Conservation (phyloP, 2,888 invertebrate genomes). For the Ectobius pallidus region DNA sequence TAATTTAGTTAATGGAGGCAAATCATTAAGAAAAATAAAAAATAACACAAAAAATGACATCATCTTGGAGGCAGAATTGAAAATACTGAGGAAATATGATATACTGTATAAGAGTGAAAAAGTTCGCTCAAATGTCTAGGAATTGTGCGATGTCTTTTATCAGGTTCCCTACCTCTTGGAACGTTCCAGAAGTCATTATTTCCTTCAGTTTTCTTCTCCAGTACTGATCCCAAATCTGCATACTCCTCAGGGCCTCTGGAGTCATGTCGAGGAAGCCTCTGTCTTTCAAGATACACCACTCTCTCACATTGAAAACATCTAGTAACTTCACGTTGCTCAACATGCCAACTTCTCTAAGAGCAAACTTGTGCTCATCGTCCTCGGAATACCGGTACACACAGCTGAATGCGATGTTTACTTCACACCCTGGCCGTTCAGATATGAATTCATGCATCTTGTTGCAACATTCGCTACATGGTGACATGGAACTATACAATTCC, state of each 20-base stretch:
- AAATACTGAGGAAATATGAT: no score
- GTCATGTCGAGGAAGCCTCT: not conserved
- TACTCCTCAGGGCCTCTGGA: not conserved
- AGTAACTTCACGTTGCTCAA: not conserved
- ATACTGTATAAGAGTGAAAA: no score
- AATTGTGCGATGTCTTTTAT: no score
- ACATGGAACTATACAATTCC: not conserved
- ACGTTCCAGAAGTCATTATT: not conserved
- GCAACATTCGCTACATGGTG: not conserved
- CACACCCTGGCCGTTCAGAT: not conserved
- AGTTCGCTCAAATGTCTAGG: no score
- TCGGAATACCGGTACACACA: not conserved
- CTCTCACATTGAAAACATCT: not conserved
- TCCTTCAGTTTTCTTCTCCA: not conserved
- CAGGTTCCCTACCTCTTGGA: no score
- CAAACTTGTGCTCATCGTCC: not conserved
- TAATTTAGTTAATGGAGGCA: no score
- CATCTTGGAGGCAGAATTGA: no score
- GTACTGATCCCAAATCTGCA: not conserved
- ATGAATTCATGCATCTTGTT: not conserved
- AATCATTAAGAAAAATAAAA: no score
- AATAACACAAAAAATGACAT: no score
- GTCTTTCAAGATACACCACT: not conserved
- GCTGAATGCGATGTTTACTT: not conserved
- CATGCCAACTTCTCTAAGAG: not conserved